Evolutionary conservation across 2,113 vertebrate genomes (phyloP).

Genomic region (Chaetorhynchus papuensis): DNA sequence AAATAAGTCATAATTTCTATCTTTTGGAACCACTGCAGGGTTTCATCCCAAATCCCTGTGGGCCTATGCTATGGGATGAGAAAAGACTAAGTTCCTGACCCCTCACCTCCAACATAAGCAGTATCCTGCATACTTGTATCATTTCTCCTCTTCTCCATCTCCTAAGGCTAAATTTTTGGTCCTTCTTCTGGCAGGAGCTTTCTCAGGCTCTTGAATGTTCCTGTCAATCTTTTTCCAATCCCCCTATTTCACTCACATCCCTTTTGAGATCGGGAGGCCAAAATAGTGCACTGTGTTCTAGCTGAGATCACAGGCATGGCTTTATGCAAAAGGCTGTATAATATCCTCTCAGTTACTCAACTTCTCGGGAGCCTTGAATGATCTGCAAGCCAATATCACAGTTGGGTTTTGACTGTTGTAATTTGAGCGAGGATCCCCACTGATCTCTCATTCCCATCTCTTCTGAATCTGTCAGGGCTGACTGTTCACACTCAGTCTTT

Average conservation of each 20-base stretch:
- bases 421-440: neutral
- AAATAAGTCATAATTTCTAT: neutral
- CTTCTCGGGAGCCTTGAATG: neutral
- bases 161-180: neutral
- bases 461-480: neutral
- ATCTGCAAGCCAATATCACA: neutral
- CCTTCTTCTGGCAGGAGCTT: neutral
- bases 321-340: neutral
- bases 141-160: neutral
- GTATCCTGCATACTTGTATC: neutral
- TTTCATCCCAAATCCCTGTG: neutral
- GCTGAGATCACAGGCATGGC: neutral
- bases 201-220: neutral
- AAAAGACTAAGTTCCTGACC: neutral
- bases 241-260: neutral
- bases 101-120: neutral
- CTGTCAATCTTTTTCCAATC: neutral
- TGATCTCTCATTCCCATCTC: neutral
- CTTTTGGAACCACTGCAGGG: neutral
- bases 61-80: rapidly evolving
- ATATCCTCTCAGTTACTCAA: neutral
- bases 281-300: neutral
- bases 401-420: neutral
- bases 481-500: neutral
- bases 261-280: neutral